A percentile compares a stretch with the other conserved stretches of the same genome.
Evolutionary conservation across 2,113 vertebrate species (phyloP).

Genomic region (Marmota flaviventris): DNA sequence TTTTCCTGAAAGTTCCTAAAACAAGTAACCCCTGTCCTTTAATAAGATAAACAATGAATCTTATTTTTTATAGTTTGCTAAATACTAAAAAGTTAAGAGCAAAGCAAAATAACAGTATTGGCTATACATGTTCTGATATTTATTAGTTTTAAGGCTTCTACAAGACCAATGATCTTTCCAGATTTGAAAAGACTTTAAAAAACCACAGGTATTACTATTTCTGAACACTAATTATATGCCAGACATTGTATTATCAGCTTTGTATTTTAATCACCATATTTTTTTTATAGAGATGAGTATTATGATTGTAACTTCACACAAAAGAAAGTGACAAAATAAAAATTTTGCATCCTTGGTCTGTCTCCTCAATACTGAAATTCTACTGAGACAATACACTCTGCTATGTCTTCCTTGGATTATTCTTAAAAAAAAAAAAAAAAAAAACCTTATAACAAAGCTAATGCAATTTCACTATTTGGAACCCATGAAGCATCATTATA

Average conservation of each 20-base stretch:
- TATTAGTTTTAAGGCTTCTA: constrained; percentile 23
- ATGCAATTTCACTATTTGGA: neutral
- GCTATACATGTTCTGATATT: constrained; percentile 8
- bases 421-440: neutral
- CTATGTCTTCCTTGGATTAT: neutral
- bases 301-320: neutral
- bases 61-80: constrained; percentile 49
- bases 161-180: constrained; percentile 10
- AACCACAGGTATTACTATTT: constrained; percentile 43
- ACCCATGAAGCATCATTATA: constrained; percentile 13
- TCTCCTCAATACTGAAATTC: neutral
- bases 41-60: neutral
- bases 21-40: neutral
- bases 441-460: neutral
- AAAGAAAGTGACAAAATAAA: constrained; percentile 31
- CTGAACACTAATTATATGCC: neutral
- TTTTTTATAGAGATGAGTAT: constrained; percentile 25
- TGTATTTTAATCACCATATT: constrained; percentile 20
- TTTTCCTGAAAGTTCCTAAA: constrained; percentile 55
- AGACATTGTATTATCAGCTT: constrained; percentile 5
- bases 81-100: constrained; percentile 33
- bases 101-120: neutral
- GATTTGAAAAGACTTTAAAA: constrained; percentile 43
- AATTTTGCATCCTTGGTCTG: neutral
- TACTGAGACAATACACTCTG: neutral